A percentile compares a stretch with the other conserved stretches of the same genome.
Evolutionary conservation across 1,140 invertebrate species (phyloP).

Genomic region (Tetramorium parvispinum): DNA sequence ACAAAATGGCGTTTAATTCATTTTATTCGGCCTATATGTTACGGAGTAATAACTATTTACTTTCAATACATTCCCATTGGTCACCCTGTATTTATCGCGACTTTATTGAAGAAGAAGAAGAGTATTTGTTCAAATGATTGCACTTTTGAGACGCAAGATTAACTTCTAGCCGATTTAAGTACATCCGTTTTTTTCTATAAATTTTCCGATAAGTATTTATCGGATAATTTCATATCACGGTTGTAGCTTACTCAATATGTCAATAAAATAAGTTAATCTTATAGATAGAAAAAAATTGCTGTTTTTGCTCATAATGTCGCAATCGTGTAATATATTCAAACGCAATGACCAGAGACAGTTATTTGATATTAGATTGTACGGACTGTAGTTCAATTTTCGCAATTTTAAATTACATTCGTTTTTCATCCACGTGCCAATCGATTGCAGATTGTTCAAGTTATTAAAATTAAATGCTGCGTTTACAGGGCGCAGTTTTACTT

Average conservation of each 20-base stretch:
- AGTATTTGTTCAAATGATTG: neutral
- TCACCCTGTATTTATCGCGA: neutral
- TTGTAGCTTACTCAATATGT: constrained; percentile 9
- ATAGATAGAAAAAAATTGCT: neutral
- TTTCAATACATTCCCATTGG: too few relatives aligned
- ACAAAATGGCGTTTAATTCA: too few relatives aligned
- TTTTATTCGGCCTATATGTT: too few relatives aligned
- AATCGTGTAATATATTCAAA: constrained; percentile 12
- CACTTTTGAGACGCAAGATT: neutral
- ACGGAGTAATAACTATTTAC: too few relatives aligned
- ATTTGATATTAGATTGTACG: neutral
- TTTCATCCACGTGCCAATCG: neutral
- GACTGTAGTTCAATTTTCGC: neutral
- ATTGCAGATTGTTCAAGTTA: neutral
- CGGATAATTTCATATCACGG: neutral
- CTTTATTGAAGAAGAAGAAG: neutral
- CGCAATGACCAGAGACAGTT: neutral
- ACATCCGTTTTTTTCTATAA: neutral
- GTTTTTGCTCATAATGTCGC: neutral
- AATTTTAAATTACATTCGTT: constrained; percentile 3
- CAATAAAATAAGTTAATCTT: neutral
- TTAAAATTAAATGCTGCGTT: neutral
- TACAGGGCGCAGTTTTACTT: neutral
- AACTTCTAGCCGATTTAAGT: neutral
- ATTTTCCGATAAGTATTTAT: constrained; percentile 1